phyloP scores from a whole-genome alignment of 2,113 vertebrate genomes.

The Aspidoscelis tigris region DNA sequence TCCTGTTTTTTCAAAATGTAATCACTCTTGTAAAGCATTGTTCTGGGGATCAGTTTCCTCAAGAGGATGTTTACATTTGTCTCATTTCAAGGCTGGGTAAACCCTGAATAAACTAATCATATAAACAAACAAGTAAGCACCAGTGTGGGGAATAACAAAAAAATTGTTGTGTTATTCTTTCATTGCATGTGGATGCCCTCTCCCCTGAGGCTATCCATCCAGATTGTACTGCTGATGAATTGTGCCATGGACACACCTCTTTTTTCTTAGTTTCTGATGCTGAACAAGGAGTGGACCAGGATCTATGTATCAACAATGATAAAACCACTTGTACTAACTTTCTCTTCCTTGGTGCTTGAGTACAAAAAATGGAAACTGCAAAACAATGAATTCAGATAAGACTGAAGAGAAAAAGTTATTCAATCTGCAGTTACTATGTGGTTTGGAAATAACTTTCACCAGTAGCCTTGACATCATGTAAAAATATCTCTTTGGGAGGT shows the following conservation, averaged over 20 bases:
- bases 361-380: not conserved
- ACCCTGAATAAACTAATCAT: not conserved
- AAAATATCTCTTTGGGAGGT: no score
- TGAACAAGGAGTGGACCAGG: not conserved
- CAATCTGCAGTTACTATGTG: no score
- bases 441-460: no score
- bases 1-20: slow-evolving; percentile 60
- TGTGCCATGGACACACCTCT: no score
- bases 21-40: slow-evolving; percentile 63
- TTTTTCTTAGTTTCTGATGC: no score
- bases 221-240: not conserved
- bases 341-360: not conserved
- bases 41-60: slow-evolving; percentile 53
- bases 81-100: slow-evolving; percentile 16
- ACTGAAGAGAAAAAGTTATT: not conserved
- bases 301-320: not conserved
- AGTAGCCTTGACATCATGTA: no score
- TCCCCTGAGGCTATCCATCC: not conserved
- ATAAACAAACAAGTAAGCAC: slow-evolving; percentile 28
- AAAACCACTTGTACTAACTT: not conserved
- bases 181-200: not conserved
- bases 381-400: not conserved
- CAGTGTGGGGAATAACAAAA: not conserved
- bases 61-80: slow-evolving; percentile 33
- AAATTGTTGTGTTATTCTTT: not conserved